These are phyloP conservation scores for Byasa hedistus DNA, from an alignment of 2,888 invertebrate species.

Conservation along the genomic window DNA sequence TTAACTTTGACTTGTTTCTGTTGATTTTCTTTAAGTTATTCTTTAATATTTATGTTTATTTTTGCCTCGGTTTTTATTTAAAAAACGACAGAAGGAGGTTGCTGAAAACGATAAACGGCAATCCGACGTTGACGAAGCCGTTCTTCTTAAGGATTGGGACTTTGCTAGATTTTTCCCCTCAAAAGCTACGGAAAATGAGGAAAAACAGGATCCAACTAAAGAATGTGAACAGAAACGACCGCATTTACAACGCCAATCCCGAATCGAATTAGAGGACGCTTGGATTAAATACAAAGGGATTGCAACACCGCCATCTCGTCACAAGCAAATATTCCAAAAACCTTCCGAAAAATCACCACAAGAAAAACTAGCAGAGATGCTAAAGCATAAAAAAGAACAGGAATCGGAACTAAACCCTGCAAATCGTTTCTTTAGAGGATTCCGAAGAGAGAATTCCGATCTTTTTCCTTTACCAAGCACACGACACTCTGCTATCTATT, in stretches of 20 bases:
- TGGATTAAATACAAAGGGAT: slow-evolving; percentile 69
- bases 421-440: slow-evolving; percentile 87
- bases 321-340: slow-evolving; percentile 64
- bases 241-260: slow-evolving; percentile 69
- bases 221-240: slow-evolving; percentile 63
- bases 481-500: slow-evolving; percentile 86
- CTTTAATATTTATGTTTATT: slow-evolving; percentile 63
- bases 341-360: slow-evolving; percentile 63
- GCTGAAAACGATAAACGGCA: slow-evolving; percentile 63
- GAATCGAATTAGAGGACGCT: slow-evolving; percentile 72
- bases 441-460: slow-evolving; percentile 91
- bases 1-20: slow-evolving; percentile 24
- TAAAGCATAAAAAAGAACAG: slow-evolving; percentile 83
- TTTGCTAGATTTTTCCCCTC: slow-evolving; percentile 90
- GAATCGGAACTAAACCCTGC: slow-evolving; percentile 86
- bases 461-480: slow-evolving; percentile 87
- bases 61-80: slow-evolving; percentile 66
- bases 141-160: slow-evolving; percentile 92
- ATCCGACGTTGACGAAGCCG: slow-evolving; percentile 87
- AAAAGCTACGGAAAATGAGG: slow-evolving; percentile 60
- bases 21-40: slow-evolving; percentile 34
- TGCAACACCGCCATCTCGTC: slow-evolving; percentile 67
- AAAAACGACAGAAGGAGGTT: slow-evolving; percentile 70
- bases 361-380: slow-evolving; percentile 71
- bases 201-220: slow-evolving; percentile 62